Evolutionary conservation across 2,888 invertebrate genomes (phyloP).

Genomic region (Mystacides longicornis): DNA sequence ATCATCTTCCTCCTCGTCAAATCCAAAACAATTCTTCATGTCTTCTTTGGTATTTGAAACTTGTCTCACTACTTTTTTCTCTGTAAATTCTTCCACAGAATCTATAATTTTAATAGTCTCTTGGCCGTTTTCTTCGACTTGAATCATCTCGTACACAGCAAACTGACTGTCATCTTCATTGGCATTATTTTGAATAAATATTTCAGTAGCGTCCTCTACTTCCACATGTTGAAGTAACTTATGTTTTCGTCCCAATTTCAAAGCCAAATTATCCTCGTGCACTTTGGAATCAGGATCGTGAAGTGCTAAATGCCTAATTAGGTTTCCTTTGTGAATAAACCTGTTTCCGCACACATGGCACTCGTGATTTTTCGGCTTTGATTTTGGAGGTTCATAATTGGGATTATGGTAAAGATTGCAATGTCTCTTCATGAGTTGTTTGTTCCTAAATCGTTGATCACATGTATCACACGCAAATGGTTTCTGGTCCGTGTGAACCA

Average conservation of each 20-base stretch:
- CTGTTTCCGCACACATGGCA: constrained; percentile 76
- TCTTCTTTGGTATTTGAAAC: constrained; percentile 48
- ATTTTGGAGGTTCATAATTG: constrained; percentile 77
- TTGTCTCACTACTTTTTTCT: constrained; percentile 31
- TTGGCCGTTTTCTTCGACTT: constrained; percentile 30
- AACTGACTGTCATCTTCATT: constrained; percentile 31
- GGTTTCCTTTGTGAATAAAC: constrained; percentile 84
- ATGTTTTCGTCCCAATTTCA: constrained; percentile 70
- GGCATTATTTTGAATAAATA: constrained; percentile 25
- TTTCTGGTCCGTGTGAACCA: constrained; percentile 92
- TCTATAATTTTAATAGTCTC: constrained; percentile 20
- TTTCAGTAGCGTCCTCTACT: constrained; percentile 15
- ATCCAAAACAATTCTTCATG: constrained; percentile 75
- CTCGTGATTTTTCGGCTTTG: constrained; percentile 82
- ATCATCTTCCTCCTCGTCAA: constrained; percentile 46
- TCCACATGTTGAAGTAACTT: constrained; percentile 13
- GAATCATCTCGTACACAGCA: constrained; percentile 23
- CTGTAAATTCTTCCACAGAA: constrained; percentile 31
- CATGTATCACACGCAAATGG: constrained; percentile 86
- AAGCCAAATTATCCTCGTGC: constrained; percentile 63
- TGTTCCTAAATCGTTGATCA: constrained; percentile 83
- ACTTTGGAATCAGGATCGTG: constrained; percentile 82
- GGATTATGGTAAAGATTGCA: constrained; percentile 91
- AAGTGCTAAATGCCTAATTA: constrained; percentile 84
- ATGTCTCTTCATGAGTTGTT: constrained; percentile 83